Evolutionary conservation across 92 coral and sea anemone genomes (phyloP).

Genomic region (Zoanthus sociatus): DNA sequence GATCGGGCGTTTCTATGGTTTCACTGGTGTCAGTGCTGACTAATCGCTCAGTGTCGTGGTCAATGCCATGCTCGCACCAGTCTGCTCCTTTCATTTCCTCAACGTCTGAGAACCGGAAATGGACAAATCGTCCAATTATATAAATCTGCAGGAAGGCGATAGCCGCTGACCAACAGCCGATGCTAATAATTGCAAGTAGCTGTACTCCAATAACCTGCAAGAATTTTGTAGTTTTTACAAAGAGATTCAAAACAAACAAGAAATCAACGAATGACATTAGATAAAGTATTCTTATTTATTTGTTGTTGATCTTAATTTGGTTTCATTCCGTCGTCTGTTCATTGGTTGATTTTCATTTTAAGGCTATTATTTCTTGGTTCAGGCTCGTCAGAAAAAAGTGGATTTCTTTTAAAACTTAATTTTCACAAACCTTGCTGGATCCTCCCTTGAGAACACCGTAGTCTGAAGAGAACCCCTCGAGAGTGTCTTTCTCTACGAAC

Average conservation of each 20-base stretch:
- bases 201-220: constrained; percentile 40
- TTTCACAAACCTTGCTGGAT: constrained; percentile 39
- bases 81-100: constrained; percentile 44
- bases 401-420: neutral
- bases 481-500: constrained; percentile 84
- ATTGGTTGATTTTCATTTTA: too few relatives aligned
- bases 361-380: too few relatives aligned
- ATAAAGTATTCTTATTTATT: too few relatives aligned
- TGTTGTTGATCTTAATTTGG: too few relatives aligned
- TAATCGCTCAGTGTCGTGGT: constrained; percentile 55
- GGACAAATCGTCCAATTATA: constrained; percentile 31
- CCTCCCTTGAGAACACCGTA: constrained; percentile 92
- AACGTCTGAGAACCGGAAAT: constrained; percentile 40
- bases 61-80: constrained; percentile 50
- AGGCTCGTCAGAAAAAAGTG: neutral
- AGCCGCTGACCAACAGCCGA: constrained; percentile 43
- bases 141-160: constrained; percentile 50
- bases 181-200: constrained; percentile 26
- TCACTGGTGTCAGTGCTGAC: neutral
- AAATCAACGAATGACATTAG: neutral
- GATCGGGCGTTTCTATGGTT: constrained; percentile 26
- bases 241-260: neutral
- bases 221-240: neutral
- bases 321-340: too few relatives aligned
- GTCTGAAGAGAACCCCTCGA: constrained; percentile 72